Conservation (phyloP, 2,113 vertebrate genomes). For the Cebidichthys violaceus region DNA sequence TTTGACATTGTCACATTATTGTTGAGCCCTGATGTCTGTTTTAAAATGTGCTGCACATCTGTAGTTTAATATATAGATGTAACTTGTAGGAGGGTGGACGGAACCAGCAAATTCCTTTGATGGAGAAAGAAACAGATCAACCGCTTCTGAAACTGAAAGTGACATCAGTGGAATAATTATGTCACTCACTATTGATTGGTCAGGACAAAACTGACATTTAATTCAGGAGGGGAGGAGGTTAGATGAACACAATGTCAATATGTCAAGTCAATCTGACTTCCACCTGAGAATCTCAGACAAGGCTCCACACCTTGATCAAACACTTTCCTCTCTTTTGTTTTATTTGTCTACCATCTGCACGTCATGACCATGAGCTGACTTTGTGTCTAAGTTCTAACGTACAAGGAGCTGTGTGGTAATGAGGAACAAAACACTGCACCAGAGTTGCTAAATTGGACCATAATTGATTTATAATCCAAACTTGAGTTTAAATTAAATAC, state of each 20-base stretch:
- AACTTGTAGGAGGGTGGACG: background rate
- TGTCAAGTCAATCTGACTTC: background rate
- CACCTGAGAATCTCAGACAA: background rate
- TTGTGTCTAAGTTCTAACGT: background rate
- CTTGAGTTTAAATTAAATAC: background rate
- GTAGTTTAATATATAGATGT: background rate
- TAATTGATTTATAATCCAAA: background rate
- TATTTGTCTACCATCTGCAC: background rate
- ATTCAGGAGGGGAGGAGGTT: background rate
- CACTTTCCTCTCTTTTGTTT: background rate
- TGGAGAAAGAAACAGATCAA: background rate
- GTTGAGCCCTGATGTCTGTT: background rate
- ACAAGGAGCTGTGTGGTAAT: background rate
- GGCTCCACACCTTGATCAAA: background rate
- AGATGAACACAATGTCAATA: slow-evolving; percentile 3
- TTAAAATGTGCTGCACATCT: background rate
- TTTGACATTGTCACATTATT: too few species aligned
- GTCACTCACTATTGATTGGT: background rate
- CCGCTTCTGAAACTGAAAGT: background rate
- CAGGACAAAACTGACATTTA: background rate
- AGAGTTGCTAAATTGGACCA: background rate
- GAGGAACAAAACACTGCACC: background rate
- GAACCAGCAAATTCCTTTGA: background rate
- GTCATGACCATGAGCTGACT: too few species aligned
- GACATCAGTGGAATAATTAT: background rate